phyloP scores from a whole-genome alignment of 2,888 invertebrate genomes.

The Torymus tubicola region DNA sequence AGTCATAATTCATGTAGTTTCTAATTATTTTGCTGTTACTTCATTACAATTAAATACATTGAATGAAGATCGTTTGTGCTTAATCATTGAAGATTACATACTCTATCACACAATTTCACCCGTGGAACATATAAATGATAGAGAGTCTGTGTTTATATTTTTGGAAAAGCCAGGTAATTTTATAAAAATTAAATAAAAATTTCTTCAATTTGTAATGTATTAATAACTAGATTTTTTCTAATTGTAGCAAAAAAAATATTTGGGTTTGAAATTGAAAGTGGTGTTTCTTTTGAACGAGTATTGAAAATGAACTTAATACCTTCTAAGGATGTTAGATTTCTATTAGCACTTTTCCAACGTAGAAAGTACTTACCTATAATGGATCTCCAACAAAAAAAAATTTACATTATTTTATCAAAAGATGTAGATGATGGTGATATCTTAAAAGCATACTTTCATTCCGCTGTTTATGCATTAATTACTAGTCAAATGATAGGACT shows the following conservation, averaged over 20 bases:
- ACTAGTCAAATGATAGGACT: conserved; percentile 72
- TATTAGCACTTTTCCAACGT: conserved; percentile 77
- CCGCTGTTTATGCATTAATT: conserved; percentile 78
- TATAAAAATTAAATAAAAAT: neutral
- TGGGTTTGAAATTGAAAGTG: conserved; percentile 81
- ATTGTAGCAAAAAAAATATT: conserved; percentile 80
- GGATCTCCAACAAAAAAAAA: conserved; percentile 75
- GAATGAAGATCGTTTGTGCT: conserved; percentile 87
- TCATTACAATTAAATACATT: conserved; percentile 88
- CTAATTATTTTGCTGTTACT: conserved; percentile 92
- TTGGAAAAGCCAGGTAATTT: conserved; percentile 76
- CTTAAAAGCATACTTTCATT: conserved; percentile 84
- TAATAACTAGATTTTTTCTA: neutral
- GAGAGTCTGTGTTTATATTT: conserved; percentile 83
- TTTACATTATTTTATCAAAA: conserved; percentile 80
- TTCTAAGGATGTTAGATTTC: conserved; percentile 72
- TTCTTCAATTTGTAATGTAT: too few relatives aligned
- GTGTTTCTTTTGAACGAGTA: conserved; percentile 78
- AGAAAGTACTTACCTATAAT: conserved; percentile 80
- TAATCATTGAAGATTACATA: conserved; percentile 84
- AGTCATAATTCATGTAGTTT: conserved; percentile 87
- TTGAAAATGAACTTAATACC: conserved; percentile 64
- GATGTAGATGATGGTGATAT: conserved; percentile 78
- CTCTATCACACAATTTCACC: conserved; percentile 80
- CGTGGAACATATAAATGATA: conserved; percentile 83